These are phyloP conservation scores for Phalacrocorax carbo DNA, from an alignment of 2,113 vertebrate species.

Conservation along the genomic window DNA sequence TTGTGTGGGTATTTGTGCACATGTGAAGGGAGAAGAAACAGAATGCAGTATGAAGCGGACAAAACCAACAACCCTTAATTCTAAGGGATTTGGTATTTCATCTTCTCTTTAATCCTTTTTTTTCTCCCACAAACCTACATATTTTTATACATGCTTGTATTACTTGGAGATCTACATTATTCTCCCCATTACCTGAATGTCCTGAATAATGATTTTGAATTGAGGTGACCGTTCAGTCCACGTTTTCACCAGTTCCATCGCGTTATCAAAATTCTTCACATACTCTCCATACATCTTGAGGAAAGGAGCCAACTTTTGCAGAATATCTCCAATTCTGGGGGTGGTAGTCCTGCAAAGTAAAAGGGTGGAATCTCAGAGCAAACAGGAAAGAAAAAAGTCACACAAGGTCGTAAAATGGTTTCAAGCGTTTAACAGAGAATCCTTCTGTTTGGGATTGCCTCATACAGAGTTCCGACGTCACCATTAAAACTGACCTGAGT, in stretches of 20 bases:
- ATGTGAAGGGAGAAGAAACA: background rate
- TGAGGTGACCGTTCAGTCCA: slow-evolving; percentile 90
- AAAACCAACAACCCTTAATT: background rate
- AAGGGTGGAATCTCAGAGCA: slow-evolving; percentile 19
- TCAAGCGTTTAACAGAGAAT: background rate
- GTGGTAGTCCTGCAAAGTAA: slow-evolving; percentile 75
- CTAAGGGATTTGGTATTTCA: background rate
- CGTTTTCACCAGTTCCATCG: slow-evolving; percentile 92
- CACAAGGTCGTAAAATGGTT: background rate
- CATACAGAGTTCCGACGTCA: background rate
- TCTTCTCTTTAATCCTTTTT: background rate
- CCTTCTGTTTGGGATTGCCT: background rate
- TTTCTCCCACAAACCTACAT: background rate
- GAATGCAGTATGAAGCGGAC: background rate
- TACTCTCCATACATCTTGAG: slow-evolving; percentile 99
- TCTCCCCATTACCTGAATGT: slow-evolving; percentile 86
- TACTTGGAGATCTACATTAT: background rate
- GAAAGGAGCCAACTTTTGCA: slow-evolving; percentile 95
- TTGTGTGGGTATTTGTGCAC: background rate
- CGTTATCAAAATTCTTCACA: slow-evolving; percentile 94
- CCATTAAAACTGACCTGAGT: background rate
- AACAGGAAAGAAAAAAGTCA: background rate
- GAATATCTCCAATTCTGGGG: slow-evolving; percentile 94
- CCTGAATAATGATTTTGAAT: slow-evolving; percentile 91
- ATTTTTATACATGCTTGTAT: background rate